phyloP scores from a whole-genome alignment of 2,888 invertebrate genomes.

The Stenurella melanura region DNA sequence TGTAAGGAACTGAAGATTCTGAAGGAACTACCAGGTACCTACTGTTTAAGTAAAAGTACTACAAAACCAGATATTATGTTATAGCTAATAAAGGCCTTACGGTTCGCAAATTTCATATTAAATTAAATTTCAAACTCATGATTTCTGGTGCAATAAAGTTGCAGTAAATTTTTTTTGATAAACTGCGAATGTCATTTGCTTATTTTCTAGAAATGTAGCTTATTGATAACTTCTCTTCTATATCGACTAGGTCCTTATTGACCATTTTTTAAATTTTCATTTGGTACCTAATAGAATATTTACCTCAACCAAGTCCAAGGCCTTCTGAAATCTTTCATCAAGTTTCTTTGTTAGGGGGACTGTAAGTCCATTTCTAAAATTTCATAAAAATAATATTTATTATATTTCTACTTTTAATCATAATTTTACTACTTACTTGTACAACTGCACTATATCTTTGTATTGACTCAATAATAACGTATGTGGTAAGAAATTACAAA shows the following conservation, averaged over 20 bases:
- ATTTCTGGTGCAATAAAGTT: not conserved
- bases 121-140: too few species aligned
- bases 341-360: slow-evolving; percentile 76
- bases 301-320: slow-evolving; percentile 77
- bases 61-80: too few species aligned
- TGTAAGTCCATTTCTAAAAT: slow-evolving; percentile 78
- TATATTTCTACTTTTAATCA: slow-evolving; percentile 32
- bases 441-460: slow-evolving; percentile 79
- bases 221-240: too few species aligned
- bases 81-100: too few species aligned
- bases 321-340: slow-evolving; percentile 75
- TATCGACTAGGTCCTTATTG: too few species aligned
- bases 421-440: slow-evolving; percentile 77
- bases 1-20: too few species aligned
- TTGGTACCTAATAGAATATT: not conserved
- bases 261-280: not conserved
- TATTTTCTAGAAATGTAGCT: not conserved
- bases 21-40: too few species aligned
- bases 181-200: too few species aligned
- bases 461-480: slow-evolving; percentile 79
- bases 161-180: not conserved
- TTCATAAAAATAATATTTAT: not conserved
- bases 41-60: too few species aligned
- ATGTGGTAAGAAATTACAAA: slow-evolving; percentile 77
- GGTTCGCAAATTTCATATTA: too few species aligned